A percentile compares a stretch with the other conserved stretches of the same genome.
phyloP scores from a whole-genome alignment of 2,797 vertebrate species.

The Clarias platycephalus region DNA sequence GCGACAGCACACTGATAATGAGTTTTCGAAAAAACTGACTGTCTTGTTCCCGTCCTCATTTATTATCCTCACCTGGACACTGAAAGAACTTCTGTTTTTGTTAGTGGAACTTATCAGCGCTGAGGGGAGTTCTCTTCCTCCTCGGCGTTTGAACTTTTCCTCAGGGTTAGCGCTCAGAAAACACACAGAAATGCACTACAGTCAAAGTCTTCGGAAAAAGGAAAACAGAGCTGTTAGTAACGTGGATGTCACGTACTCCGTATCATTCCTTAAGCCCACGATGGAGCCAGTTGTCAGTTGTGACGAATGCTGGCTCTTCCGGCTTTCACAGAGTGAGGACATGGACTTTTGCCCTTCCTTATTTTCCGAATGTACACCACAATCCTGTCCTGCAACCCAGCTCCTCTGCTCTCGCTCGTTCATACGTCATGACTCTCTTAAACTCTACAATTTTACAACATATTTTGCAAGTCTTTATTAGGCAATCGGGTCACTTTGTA shows the following conservation, averaged over 20 bases:
- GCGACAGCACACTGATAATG: not conserved
- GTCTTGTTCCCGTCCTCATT: slow-evolving; percentile 39
- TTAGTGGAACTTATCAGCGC: slow-evolving; percentile 40
- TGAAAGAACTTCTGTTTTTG: slow-evolving; percentile 36
- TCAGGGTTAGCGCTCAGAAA: slow-evolving; percentile 4
- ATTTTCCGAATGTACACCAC: slow-evolving; percentile 45
- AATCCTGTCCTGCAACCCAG: slow-evolving; percentile 41
- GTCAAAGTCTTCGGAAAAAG: slow-evolving; percentile 25
- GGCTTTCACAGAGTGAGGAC: slow-evolving; percentile 50
- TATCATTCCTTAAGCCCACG: slow-evolving; percentile 52
- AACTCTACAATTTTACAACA: not conserved
- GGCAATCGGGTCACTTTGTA: not conserved
- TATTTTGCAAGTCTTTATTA: not conserved
- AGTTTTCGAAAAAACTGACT: not conserved
- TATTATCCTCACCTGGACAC: slow-evolving; percentile 28
- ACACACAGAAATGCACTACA: slow-evolving; percentile 6
- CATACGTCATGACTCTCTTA: slow-evolving; percentile 43
- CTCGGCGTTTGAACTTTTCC: slow-evolving; percentile 32
- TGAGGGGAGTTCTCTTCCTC: slow-evolving; percentile 37
- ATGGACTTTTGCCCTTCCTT: slow-evolving; percentile 61
- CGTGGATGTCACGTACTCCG: slow-evolving; percentile 44
- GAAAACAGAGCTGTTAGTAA: slow-evolving; percentile 36
- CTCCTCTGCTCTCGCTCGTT: slow-evolving; percentile 49
- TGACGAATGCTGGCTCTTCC: slow-evolving; percentile 61
- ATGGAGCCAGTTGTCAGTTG: slow-evolving; percentile 50